Evolutionary conservation across 2,888 invertebrate species (phyloP), one percentile per base, ranked within the genome.

Genomic region (Acrocera orbiculus): DNA sequence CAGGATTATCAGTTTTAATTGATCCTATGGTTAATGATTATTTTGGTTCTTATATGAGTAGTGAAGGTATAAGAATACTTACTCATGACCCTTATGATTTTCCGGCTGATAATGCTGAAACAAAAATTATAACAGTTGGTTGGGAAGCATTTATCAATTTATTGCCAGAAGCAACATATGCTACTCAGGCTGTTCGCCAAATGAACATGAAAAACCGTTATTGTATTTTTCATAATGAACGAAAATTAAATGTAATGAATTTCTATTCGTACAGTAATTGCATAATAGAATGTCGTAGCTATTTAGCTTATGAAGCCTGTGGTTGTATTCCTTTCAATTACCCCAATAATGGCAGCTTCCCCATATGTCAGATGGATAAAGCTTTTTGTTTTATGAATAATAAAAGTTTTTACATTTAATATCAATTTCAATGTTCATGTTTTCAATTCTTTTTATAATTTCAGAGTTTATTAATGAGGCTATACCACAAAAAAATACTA

Each of bases 241-340:
- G 48, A 4, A 38, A 37, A 6, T 27, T 61, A 38, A 30, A 35
- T 1, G 59, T 45, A 43, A 58, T 51, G 44, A 53, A 41, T 49
- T 57, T 60, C 5, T 77, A 77, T 45, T 69, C 71, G 1, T 74
- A 69, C 39, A 65, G 69, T 40, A 78, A 78, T 50, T 78, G 78
- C 44, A 59, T 75, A 56, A 62, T 65, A 2, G 67, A 67, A 41
- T 69, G 71, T 44, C 64, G 70, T 22, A 56, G 67, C 13, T 49
- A 55, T 25, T 48, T 65, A 26, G 54, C 67, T 1, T 53, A 53
- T 14, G 47, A 49, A 4, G 42, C 49, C 2, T 78, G 78, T 44
- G 62, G 66, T 7, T 78, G 78, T 48, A 51, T 71, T 2, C 77
- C 76, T 0, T 62, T 64, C 37, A 69, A 63, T 45, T 65, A 67